A percentile compares a stretch with the other conserved stretches of the same genome.
Conservation (phyloP, 2,113 vertebrate genomes). For the Oxyura jamaicensis region DNA sequence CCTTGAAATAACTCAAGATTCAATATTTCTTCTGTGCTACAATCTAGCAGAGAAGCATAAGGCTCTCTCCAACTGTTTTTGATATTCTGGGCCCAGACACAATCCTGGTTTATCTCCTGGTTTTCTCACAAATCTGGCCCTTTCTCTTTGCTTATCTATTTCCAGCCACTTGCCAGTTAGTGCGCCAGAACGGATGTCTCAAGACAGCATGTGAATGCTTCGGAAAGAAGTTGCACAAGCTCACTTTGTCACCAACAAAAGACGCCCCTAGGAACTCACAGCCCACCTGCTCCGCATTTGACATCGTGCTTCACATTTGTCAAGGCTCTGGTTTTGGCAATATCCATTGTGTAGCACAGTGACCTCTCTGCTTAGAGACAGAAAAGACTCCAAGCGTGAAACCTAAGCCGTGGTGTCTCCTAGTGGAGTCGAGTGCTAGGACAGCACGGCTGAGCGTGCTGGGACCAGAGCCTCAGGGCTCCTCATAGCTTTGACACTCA, state of each 20-base stretch:
- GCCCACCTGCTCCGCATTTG: not conserved
- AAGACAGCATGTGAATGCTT: not conserved
- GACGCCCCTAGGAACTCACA: not conserved
- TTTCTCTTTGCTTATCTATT: not conserved
- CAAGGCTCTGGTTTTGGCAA: not conserved
- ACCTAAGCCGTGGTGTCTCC: not conserved
- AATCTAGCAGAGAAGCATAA: not conserved
- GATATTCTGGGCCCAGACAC: not conserved
- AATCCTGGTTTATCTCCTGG: not conserved
- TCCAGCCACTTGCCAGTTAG: not conserved
- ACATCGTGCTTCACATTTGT: not conserved
- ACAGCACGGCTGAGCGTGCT: not conserved
- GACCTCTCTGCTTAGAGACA: not conserved
- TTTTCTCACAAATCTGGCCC: not conserved
- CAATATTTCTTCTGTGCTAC: not conserved
- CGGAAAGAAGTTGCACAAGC: not conserved
- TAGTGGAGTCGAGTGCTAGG: not conserved
- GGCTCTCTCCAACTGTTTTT: not conserved
- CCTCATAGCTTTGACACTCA: not conserved
- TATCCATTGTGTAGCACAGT: not conserved
- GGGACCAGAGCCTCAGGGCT: not conserved
- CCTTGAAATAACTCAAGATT: not conserved
- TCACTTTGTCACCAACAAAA: not conserved
- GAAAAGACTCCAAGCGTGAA: not conserved
- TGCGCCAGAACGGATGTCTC: not conserved